These are phyloP conservation scores for Laticauda colubrina DNA, from an alignment of 2,113 vertebrate genomes.

Conservation along the genomic window DNA sequence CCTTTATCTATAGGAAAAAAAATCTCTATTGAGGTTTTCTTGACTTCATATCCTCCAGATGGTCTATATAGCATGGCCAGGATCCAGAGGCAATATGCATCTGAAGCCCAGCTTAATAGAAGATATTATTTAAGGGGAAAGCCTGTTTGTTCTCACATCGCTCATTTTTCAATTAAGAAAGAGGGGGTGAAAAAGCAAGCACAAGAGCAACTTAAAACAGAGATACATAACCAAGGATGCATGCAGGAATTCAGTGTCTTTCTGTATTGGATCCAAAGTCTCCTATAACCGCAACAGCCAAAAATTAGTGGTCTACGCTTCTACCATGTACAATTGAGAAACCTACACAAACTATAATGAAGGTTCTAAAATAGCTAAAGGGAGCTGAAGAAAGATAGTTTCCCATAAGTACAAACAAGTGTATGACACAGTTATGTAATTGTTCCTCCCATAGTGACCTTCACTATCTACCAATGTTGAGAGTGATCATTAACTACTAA, in stretches of 20 bases:
- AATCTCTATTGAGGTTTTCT: background rate
- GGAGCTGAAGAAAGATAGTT: background rate
- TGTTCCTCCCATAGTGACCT: background rate
- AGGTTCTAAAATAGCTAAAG: background rate
- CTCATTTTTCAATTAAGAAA: background rate
- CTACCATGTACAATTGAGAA: background rate
- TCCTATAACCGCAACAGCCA: background rate
- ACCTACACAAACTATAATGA: background rate
- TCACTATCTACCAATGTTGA: background rate
- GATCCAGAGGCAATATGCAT: too few relatives aligned
- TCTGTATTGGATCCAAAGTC: background rate
- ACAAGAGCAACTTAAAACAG: background rate
- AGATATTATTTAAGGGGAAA: background rate
- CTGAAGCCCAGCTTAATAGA: background rate
- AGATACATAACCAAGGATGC: background rate
- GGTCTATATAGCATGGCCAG: too few relatives aligned
- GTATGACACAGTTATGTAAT: background rate
- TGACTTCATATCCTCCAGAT: too few relatives aligned
- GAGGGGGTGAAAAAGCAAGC: background rate
- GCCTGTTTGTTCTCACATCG: background rate
- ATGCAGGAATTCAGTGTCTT: background rate
- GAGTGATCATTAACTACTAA: background rate
- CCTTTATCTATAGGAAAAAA: background rate
- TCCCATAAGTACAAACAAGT: background rate
- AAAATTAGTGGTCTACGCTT: background rate